Base-by-base conservation (phyloP, 2,113 vertebrate genomes). In the Cyanistes caeruleus region DNA sequence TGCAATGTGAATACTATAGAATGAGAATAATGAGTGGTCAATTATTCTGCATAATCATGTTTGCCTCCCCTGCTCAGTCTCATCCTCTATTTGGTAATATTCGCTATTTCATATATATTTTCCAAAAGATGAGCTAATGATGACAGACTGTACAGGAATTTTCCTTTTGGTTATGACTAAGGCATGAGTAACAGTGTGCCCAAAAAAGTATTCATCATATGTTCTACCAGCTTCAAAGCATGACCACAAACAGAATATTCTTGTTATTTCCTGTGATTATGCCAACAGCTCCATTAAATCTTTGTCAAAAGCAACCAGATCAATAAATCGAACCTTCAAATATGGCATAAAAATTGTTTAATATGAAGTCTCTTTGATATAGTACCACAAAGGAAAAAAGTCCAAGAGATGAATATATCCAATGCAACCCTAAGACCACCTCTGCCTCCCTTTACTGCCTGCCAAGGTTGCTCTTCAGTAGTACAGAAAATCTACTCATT, bases 351-450 rank as follows among this genome's bases (percentile, higher is more conserved):
- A 87, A 62, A 37, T 10, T 22, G 15, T 43, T 91, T 77, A 30
- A 78, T 21, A 87, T 15, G 62, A 68, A 68, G 15, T 23, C 16
- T 64, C 27, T 82, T 55, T 62, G 28, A 41, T 1, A 1, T 53
- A 89, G 21, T 14, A 68, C 5, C 8, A 59, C 30, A 86, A 89
- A 52, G 13, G 5, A 13, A 70, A 87, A 63, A 60, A 31, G 25
- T 37, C 43, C 18, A 58, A 46, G 18, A 0, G 1, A 53, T 16
- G 0, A 90, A 49, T 31, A 15, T 3, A 41, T 6, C 17, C 2
- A 1, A 67, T 46, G n/a, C 8, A 93, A 70, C 9, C 20, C 9
- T 30, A 69, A 62, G 37, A 69, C 39, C 2, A 69, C 39, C 2
- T 30, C 19, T 41, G 13, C 12, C 15, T 65, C 24, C 7, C 13